Evolutionary conservation across 2,888 invertebrate genomes (phyloP).

Genomic region (Leptinotarsa peninsularis): DNA sequence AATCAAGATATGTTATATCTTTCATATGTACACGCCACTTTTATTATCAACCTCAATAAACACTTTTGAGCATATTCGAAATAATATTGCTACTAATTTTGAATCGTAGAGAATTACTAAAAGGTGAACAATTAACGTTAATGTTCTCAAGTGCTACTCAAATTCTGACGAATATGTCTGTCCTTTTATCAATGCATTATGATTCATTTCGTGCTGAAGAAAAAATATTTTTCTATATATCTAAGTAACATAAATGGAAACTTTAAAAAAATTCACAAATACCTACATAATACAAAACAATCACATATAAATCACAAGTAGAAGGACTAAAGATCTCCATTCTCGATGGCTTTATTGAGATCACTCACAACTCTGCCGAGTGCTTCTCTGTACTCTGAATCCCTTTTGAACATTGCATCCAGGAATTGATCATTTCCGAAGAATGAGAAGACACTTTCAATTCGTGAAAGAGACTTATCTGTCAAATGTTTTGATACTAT

Average conservation of each 20-base stretch:
- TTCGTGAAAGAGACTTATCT: conserved; percentile 83
- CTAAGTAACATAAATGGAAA: background rate
- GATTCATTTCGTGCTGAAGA: background rate
- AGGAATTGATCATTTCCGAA: conserved; percentile 74
- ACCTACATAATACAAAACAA: conserved; percentile 5
- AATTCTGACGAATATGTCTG: too few species aligned
- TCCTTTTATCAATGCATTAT: too few species aligned
- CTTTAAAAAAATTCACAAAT: background rate
- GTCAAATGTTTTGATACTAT: conserved; percentile 85
- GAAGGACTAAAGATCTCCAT: conserved; percentile 69
- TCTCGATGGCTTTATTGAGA: conserved; percentile 75
- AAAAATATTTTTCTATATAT: background rate
- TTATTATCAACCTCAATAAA: conserved; percentile 25
- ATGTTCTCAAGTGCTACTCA: background rate
- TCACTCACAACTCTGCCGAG: conserved; percentile 75
- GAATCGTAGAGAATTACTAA: background rate
- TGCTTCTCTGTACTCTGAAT: conserved; percentile 73
- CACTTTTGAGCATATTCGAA: conserved; percentile 35
- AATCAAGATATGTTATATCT: conserved; percentile 43
- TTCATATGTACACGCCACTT: conserved; percentile 41
- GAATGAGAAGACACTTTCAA: conserved; percentile 82
- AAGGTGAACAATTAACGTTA: background rate
- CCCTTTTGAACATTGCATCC: conserved; percentile 73
- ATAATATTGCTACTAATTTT: conserved; percentile 34
- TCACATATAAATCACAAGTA: conserved; percentile 37